These are phyloP conservation scores for Cheumatopsyche charites DNA, from an alignment of 1,140 invertebrate genomes.

Conservation along the genomic window DNA sequence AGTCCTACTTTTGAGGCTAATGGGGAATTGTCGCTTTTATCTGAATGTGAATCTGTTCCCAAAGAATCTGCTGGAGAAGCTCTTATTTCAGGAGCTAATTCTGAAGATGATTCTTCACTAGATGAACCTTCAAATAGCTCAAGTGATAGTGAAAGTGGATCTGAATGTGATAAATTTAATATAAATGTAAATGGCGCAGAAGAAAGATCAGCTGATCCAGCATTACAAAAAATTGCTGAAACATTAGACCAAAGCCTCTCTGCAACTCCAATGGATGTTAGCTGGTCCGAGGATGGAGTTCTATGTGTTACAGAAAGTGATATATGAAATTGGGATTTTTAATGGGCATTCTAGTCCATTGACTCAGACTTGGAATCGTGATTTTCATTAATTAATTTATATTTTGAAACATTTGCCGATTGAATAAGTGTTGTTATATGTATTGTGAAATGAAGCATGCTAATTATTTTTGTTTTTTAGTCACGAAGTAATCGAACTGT, in stretches of 20 bases:
- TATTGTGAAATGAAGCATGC: neutral
- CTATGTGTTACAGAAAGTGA: constrained; percentile 43
- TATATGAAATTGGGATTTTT: constrained; percentile 50
- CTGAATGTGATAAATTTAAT: constrained; percentile 43
- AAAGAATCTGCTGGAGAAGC: constrained; percentile 72
- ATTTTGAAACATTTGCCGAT: neutral
- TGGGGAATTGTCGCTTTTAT: constrained; percentile 45
- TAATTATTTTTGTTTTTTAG: neutral
- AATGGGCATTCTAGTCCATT: constrained; percentile 37
- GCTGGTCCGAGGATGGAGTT: constrained; percentile 58
- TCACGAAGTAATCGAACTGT: neutral
- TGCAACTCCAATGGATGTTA: constrained; percentile 58
- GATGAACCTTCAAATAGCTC: constrained; percentile 48
- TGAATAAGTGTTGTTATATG: constrained; percentile 1
- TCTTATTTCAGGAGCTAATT: constrained; percentile 63
- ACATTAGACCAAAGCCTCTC: constrained; percentile 49
- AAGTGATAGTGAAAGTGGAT: constrained; percentile 44
- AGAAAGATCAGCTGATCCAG: constrained; percentile 42
- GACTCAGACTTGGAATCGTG: neutral
- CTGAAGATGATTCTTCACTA: constrained; percentile 62
- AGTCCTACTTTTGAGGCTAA: constrained; percentile 31
- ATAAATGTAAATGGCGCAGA: constrained; percentile 38
- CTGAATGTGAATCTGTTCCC: constrained; percentile 60
- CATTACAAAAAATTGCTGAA: constrained; percentile 45
- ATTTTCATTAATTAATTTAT: constrained; percentile 14